Base-by-base conservation (phyloP, 2,888 invertebrate species). In the Gastracanthus pulcherrimus region DNA sequence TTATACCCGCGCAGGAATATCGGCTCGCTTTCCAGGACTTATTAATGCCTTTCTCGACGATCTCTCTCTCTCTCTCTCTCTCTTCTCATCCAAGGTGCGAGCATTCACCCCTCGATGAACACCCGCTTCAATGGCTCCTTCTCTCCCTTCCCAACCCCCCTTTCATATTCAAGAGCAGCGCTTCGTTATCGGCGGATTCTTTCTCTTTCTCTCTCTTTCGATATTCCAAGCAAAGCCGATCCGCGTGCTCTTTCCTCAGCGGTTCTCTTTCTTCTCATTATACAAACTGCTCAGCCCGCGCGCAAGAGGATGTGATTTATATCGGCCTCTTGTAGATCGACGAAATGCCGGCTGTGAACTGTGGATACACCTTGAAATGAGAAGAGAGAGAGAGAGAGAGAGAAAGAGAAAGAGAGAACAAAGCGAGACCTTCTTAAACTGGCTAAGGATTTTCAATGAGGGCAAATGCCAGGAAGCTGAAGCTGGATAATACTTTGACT, bases 11-110 rank as follows among this genome's bases (percentile, higher is more conserved):
- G 11, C 9, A 2, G 55, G 23, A 11, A 55, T 55, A 55, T 55
- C 55, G 55, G 26, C 26, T 55, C 55, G n/a, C n/a, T n/a, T n/a
- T n/a, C n/a, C n/a, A n/a, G n/a, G n/a, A n/a, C n/a, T 64, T 29
- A 23, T 38, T 64, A 38, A 64, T 55, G 55, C 55, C 55, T 26
- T 55, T 55, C 23, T 55, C 55, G 55, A 55, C 55, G n/a, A n/a
- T n/a, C n/a, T n/a, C n/a, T n/a, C n/a, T n/a, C n/a, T n/a, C n/a
- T n/a, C n/a, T n/a, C n/a, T n/a, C n/a, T n/a, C n/a, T n/a, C n/a
- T n/a, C n/a, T 51, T 19, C 19, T 13, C 19, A 7, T 0, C 16
- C 5, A 7, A 51, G 51, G 19, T 16, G 51, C 23, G 19, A 48
- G 19, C 19, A 4, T 51, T 19, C 51, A n/a, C 48, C 48, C 48